Percentiles rank a stretch among this genome's conserved stretches.
These are phyloP conservation scores for Stomatorhinus walkeri DNA, from an alignment of 2,797 vertebrate genomes.

Conservation along the genomic window DNA sequence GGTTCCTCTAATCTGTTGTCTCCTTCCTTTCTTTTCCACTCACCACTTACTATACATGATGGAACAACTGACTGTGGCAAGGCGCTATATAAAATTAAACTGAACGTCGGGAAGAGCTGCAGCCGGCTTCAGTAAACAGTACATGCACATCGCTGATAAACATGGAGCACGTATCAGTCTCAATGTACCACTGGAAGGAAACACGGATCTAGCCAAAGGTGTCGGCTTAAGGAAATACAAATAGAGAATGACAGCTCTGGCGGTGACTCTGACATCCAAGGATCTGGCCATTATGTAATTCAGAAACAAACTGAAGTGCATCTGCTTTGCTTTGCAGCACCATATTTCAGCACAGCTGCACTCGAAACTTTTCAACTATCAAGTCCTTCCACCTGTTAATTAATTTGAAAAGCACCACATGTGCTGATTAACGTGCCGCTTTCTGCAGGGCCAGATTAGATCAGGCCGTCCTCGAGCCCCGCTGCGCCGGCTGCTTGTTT, in stretches of 20 bases:
- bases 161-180: not conserved
- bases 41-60: not conserved
- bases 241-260: not conserved
- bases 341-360: not conserved
- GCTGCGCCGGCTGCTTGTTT: not conserved
- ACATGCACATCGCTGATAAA: not conserved
- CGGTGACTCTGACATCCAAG: not conserved
- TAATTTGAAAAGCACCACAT: not conserved
- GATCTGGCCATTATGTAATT: not conserved
- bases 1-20: not conserved
- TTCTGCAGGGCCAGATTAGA: not conserved
- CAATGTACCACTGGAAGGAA: not conserved
- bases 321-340: not conserved
- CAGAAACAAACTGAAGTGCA: not conserved
- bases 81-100: not conserved
- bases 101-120: not conserved
- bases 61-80: not conserved
- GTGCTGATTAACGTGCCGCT: not conserved
- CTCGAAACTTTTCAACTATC: not conserved
- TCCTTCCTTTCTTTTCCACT: not conserved
- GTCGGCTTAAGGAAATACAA: not conserved
- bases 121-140: not conserved
- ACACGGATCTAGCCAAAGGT: not conserved
- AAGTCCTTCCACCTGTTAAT: not conserved
- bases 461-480: not conserved